Base-by-base conservation (phyloP, 2,797 vertebrate species). In the Mallotus villosus region DNA sequence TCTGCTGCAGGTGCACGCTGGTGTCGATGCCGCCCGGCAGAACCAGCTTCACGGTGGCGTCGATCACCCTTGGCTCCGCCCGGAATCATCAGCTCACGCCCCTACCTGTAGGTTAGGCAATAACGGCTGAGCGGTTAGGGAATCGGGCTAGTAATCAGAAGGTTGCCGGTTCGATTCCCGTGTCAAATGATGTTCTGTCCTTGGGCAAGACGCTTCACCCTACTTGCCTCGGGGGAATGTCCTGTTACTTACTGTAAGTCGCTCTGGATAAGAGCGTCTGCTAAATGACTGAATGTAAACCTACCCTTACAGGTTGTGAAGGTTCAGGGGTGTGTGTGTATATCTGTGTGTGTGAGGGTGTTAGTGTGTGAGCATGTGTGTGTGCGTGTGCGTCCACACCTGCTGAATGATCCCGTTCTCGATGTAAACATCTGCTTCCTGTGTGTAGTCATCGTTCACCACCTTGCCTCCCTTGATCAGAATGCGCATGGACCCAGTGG, bases 41-140 rank as follows among this genome's bases (percentile, higher is more conserved):
- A 74, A 99, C 97, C 80, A 99, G 93, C 76, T 99, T 99, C 51
- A 96, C 96, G 0, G 96, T 94, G 81, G 97, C 97, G 0, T 99
- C 97, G 3, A 99, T 97, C 81, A 99, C 97, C 97, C 83, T 98
- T 99, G 84, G 97, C 97, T 0, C 97, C 97, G 0, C 97, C 97
- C 0, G 97, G 97, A 82, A 99, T 99, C 97, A 99, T 98, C 78
- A 99, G 93, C 88, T 98, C 97, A 0, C 95, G 94, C 67, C 97
- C 97, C 87, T n/a, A 99, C 96, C 90, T 97, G 97, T 92, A 96
- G 95, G 88, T 41, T 12, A 41, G 11, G 11, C 41, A 41, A 41
- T 41, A 11, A 14, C n/a, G n/a, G n/a, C n/a, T n/a, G n/a, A n/a
- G n/a, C n/a, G n/a, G n/a, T n/a, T n/a, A n/a, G n/a, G n/a, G n/a